Base-by-base conservation (phyloP, 35 echinoderm and acorn worm species). In the Lytechinus variegatus region DNA sequence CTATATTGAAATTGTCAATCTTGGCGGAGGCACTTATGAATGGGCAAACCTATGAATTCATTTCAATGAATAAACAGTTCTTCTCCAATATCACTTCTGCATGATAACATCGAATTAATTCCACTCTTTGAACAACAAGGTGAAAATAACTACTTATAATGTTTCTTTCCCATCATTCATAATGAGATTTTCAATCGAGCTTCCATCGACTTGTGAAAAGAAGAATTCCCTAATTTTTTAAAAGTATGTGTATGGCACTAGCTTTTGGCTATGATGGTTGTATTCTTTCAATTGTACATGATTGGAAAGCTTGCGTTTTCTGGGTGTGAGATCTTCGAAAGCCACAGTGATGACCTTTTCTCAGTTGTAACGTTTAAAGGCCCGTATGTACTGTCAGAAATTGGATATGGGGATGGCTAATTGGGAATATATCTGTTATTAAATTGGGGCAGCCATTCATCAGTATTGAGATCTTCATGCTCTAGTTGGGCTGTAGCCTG, bases 401-500 rank as follows among this genome's bases (percentile, higher is more conserved):
- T 79, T 79, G 66, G 66, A 79, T 79, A 79, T 79, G 66, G 66
- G 66, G 66, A 79, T 24, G 66, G 66, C 66, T 79, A 79, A 79
- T 79, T 79, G 66, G 66, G 66, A 79, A 79, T 19, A 79, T 79
- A 79, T 79, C 66, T 79, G 66, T 79, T 79, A 79, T 79, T n/a
- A 79, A 79, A 79, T 24, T 79, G 66, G 66, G 66, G 19, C 66
- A 79, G 16, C 66, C 66, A 79, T 24, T 79, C 66, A 16, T 19
- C 66, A 79, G 19, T 19, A 24, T 24, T 79, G 21, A 44, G 66
- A 79, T 79, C 19, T 79, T 79, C 66, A 79, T 79, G 66, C 66
- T 79, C 66, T 79, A 79, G 66, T 79, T 79, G 19, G 21, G 66
- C 19, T 79, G 66, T 79, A 79, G 66, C 66, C 21, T 79, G 66